These are phyloP conservation scores for Carassius gibelio DNA, from an alignment of 2,113 vertebrate genomes.

Conservation along the genomic window DNA sequence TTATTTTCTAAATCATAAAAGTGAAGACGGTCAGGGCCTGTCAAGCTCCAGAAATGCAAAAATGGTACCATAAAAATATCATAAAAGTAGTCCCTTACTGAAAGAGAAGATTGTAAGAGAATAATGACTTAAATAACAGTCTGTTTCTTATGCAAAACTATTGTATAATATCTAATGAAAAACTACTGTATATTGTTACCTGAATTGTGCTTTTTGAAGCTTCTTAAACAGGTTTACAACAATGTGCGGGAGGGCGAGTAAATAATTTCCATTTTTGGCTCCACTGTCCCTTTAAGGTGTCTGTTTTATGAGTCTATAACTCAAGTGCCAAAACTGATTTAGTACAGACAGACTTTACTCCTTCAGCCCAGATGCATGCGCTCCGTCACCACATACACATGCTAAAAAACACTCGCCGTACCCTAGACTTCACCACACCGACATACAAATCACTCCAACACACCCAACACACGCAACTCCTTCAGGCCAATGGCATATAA, in stretches of 20 bases:
- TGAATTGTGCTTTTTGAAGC: not conserved
- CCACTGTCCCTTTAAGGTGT: constrained; percentile 1
- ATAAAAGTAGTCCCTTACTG: not conserved
- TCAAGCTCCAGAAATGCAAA: too few species aligned
- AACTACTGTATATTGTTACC: not conserved
- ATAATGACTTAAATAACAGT: not conserved
- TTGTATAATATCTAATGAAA: not conserved
- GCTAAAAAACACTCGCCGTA: not conserved
- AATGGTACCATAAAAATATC: not conserved
- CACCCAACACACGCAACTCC: constrained; percentile 23
- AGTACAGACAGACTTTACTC: constrained; percentile 3
- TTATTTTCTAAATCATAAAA: too few species aligned
- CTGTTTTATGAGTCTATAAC: not conserved
- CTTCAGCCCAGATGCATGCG: not conserved
- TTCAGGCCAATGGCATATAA: constrained; percentile 14
- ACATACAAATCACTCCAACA: constrained; percentile 36
- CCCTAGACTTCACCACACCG: not conserved
- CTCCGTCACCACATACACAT: constrained; percentile 16
- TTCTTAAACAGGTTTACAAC: not conserved
- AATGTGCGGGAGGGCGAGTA: too few species aligned
- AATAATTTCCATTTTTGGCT: not conserved
- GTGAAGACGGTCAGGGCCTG: too few species aligned
- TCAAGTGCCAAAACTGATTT: constrained; percentile 33
- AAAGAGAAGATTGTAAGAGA: not conserved
- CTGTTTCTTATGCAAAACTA: not conserved